These are phyloP conservation scores for Australoheros facetus DNA, from an alignment of 2,797 vertebrate genomes.

Conservation along the genomic window DNA sequence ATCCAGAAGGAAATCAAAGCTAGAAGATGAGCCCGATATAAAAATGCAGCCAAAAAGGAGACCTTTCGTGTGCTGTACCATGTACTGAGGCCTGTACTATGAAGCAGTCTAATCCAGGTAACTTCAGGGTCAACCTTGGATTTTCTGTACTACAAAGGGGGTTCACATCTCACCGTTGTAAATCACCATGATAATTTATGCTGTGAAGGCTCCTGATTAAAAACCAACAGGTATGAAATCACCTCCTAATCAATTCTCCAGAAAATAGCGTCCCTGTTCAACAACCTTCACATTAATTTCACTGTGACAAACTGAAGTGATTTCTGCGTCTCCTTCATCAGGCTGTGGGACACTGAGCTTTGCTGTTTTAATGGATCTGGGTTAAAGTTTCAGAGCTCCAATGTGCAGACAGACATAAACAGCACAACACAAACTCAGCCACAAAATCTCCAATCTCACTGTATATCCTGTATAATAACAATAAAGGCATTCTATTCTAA, in stretches of 20 bases:
- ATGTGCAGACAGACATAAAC: background rate
- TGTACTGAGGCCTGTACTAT: background rate
- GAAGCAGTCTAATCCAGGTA: background rate
- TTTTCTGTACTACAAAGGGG: too few relatives aligned
- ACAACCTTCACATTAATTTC: background rate
- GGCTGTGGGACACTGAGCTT: background rate
- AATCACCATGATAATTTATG: too few relatives aligned
- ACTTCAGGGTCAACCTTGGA: too few relatives aligned
- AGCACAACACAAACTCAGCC: too few relatives aligned
- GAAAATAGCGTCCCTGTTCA: background rate
- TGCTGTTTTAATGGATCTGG: background rate
- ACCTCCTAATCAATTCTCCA: background rate
- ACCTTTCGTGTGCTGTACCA: background rate
- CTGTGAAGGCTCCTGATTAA: accelerated
- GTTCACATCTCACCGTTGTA: too few relatives aligned
- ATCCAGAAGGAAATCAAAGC: background rate
- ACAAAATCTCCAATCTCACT: too few relatives aligned
- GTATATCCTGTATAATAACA: too few relatives aligned
- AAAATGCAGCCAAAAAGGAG: background rate
- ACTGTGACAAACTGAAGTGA: background rate
- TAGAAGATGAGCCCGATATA: background rate
- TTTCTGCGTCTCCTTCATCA: background rate
- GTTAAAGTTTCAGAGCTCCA: background rate
- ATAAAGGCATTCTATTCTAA: too few relatives aligned
- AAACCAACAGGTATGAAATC: background rate